These are phyloP conservation scores for Neodon shergylaensis DNA, from an alignment of 2,113 vertebrate species.

Conservation along the genomic window DNA sequence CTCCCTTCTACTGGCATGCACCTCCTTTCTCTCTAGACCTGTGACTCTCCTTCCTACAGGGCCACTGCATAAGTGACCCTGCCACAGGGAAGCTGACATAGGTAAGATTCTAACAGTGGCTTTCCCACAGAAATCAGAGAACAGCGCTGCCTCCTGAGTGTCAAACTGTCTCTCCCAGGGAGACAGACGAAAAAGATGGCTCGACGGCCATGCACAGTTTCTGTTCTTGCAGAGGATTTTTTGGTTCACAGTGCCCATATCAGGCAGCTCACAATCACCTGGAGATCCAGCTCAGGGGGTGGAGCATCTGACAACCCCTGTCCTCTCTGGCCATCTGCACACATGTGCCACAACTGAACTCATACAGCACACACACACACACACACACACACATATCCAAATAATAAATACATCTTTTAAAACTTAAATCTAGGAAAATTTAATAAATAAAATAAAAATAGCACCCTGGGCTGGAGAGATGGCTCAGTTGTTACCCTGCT, in stretches of 20 bases:
- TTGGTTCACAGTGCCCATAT: not conserved
- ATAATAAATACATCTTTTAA: not conserved
- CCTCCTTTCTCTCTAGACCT: not conserved
- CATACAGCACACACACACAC: not conserved
- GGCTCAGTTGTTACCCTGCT: not conserved
- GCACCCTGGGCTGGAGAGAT: not conserved
- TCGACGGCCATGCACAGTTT: not conserved
- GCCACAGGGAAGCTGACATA: not conserved
- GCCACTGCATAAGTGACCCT: not conserved
- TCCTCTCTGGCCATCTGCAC: not conserved
- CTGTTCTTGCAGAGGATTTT: not conserved
- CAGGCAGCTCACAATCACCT: not conserved
- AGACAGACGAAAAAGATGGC: not conserved
- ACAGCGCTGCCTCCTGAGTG: not conserved
- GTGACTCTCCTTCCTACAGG: not conserved
- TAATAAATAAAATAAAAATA: not conserved
- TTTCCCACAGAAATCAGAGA: constrained; percentile 26
- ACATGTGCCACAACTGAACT: not conserved
- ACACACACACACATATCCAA: not conserved
- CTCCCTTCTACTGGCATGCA: not conserved
- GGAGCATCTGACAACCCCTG: not conserved
- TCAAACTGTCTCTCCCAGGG: not conserved
- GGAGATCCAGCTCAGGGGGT: not conserved
- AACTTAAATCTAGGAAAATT: not conserved
- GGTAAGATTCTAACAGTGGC: not conserved